Conservation (phyloP, 2,797 vertebrate species). For the Artibeus lituratus region DNA sequence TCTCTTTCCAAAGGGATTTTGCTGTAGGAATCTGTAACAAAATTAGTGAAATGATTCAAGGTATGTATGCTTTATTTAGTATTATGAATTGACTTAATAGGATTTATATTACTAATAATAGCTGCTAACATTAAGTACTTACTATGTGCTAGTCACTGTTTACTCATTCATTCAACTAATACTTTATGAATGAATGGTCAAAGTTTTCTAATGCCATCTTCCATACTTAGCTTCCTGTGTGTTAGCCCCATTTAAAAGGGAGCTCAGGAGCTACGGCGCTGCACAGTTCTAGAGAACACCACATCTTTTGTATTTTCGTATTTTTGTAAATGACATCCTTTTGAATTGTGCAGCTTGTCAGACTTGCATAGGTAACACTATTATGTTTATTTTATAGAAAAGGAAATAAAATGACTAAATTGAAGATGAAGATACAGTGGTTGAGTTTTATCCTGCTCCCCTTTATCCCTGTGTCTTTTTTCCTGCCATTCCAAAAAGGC, state of each 20-base stretch:
- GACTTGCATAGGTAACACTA: background rate
- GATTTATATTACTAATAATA: background rate
- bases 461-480: background rate
- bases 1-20: constrained; percentile 91
- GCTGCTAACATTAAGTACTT: background rate
- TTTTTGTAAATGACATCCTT: background rate
- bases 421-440: background rate
- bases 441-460: background rate
- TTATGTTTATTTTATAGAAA: background rate
- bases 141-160: background rate
- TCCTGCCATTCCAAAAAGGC: background rate
- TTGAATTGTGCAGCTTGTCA: background rate
- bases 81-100: background rate
- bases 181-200: background rate
- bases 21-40: constrained; percentile 99
- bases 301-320: background rate
- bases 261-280: background rate
- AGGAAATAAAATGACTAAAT: background rate
- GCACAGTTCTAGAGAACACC: background rate
- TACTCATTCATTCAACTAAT: background rate
- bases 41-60: constrained; percentile 99
- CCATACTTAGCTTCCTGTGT: background rate
- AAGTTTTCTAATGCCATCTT: background rate
- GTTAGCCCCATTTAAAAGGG: background rate
- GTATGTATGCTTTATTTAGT: constrained; percentile 79